phyloP scores from a whole-genome alignment of 2,113 vertebrate species.

The Campylomormyrus numenius region DNA sequence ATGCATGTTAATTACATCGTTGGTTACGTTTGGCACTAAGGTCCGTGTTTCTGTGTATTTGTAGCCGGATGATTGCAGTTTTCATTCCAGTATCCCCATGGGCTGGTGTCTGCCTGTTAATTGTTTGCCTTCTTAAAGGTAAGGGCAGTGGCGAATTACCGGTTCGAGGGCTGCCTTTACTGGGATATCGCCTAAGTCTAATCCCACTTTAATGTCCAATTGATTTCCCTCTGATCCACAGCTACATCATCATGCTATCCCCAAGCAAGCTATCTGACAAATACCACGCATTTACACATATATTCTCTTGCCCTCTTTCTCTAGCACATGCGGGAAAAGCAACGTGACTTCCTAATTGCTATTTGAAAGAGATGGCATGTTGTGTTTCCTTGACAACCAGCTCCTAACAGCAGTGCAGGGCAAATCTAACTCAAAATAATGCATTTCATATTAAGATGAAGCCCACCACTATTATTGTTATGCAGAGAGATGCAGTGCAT shows the following conservation, averaged over 20 bases:
- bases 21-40: background rate
- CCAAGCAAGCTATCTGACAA: background rate
- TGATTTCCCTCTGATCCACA: background rate
- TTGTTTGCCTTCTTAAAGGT: background rate
- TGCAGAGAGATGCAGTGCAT: background rate
- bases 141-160: background rate
- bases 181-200: background rate
- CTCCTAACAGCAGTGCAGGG: background rate
- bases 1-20: background rate
- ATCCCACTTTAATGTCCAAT: slow-evolving; percentile 2
- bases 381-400: slow-evolving; percentile 6
- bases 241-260: background rate
- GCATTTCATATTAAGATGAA: background rate
- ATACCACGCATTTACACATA: background rate
- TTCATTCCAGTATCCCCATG: background rate
- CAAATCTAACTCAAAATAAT: slow-evolving; percentile 7
- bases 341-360: background rate
- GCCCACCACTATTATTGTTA: background rate
- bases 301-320: background rate
- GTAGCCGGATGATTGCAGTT: background rate
- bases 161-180: background rate
- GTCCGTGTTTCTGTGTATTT: background rate
- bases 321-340: background rate
- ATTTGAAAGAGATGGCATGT: background rate
- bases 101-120: background rate